phyloP scores from a whole-genome alignment of 2,113 vertebrate species.

The Athene cunicularia region DNA sequence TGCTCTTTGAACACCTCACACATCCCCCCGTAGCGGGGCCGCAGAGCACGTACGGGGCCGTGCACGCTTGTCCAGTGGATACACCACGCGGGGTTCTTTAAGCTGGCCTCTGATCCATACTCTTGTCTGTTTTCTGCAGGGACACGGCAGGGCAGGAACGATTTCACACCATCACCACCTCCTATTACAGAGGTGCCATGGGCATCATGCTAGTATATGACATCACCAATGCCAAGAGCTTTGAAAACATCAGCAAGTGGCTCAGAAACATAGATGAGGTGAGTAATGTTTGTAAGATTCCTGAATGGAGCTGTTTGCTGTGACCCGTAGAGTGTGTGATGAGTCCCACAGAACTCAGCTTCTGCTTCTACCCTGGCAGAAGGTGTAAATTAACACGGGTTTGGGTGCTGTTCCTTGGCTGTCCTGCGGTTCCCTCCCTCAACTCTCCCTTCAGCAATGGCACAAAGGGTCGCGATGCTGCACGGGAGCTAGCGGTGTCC shows the following conservation, averaged over 20 bases:
- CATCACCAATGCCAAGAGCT: conserved; percentile 99
- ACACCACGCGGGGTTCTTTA: background rate
- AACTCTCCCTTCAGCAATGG: background rate
- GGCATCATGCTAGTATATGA: conserved; percentile 99
- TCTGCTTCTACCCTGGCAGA: background rate
- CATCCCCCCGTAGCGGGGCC: accelerated
- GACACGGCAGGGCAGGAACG: conserved; percentile 97
- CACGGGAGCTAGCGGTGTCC: background rate
- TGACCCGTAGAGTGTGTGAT: accelerated
- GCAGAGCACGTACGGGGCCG: accelerated
- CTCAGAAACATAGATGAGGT: conserved; percentile 99
- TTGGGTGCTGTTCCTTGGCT: too few species aligned
- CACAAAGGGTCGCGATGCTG: accelerated
- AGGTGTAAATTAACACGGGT: accelerated
- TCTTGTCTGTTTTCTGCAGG: conserved; percentile 73
- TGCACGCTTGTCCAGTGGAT: accelerated
- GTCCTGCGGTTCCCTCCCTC: background rate
- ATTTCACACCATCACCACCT: conserved; percentile 99
- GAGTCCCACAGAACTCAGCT: background rate
- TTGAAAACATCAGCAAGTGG: conserved; percentile 99
- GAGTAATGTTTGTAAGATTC: background rate
- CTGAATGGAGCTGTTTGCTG: accelerated
- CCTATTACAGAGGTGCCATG: conserved; percentile 99
- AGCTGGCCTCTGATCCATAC: background rate
- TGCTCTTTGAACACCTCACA: accelerated